Evolutionary conservation across 1,140 invertebrate species (phyloP).

Genomic region (Trichonephila inaurata): DNA sequence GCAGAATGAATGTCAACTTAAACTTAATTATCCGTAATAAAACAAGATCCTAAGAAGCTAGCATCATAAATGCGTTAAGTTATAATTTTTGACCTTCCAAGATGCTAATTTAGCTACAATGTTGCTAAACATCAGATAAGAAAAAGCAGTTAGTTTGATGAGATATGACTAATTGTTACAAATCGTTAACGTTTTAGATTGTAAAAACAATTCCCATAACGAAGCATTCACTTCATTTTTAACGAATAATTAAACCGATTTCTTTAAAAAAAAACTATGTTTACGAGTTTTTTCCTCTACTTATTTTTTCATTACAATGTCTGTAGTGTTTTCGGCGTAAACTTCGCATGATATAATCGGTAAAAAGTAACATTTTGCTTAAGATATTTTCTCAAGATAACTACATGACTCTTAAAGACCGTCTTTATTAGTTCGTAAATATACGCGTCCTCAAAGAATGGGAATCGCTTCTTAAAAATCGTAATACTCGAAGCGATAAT

Average conservation of each 20-base stretch:
- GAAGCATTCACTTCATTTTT: not conserved
- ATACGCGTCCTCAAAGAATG: not conserved
- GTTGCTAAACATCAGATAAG: not conserved
- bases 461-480: not conserved
- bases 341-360: not conserved
- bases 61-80: too few relatives aligned
- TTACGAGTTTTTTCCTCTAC: not conserved
- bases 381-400: not conserved
- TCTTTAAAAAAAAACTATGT: not conserved
- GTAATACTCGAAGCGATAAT: constrained; percentile 52
- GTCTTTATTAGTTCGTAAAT: constrained; percentile 18
- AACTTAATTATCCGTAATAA: too few relatives aligned
- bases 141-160: not conserved
- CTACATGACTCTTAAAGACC: not conserved
- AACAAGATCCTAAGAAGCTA: too few relatives aligned
- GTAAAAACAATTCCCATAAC: not conserved
- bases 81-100: not conserved
- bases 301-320: not conserved
- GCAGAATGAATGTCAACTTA: too few relatives aligned
- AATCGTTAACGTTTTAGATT: not conserved
- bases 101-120: not conserved
- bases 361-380: not conserved
- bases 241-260: not conserved
- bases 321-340: not conserved
- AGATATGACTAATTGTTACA: not conserved